Percentiles rank a stretch among this genome's conserved stretches.
phyloP scores from a whole-genome alignment of 2,797 vertebrate species.

The Sciurus carolinensis region DNA sequence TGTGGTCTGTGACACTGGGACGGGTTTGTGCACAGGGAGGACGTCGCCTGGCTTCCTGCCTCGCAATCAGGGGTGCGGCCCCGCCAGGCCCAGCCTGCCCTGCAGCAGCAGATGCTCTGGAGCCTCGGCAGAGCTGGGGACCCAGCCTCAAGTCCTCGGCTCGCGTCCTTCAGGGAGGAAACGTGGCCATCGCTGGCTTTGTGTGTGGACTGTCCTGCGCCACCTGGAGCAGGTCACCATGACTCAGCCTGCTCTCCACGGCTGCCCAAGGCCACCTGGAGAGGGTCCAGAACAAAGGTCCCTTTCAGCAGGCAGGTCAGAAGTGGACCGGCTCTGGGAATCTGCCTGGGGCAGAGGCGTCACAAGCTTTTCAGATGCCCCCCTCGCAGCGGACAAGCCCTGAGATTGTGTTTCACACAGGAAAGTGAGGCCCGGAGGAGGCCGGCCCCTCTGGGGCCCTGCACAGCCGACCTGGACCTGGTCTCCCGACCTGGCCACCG shows the following conservation, averaged over 20 bases:
- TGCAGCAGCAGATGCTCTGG: accelerated
- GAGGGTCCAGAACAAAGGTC: neutral
- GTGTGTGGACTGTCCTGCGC: accelerated
- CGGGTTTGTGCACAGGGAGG: accelerated
- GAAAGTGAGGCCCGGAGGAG: neutral
- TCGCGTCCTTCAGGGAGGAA: neutral
- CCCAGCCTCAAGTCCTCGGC: accelerated
- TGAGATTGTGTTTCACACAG: accelerated
- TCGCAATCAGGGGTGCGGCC: accelerated
- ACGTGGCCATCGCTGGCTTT: accelerated
- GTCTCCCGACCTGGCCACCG: accelerated
- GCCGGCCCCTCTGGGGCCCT: accelerated
- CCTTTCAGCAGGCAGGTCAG: too few species aligned
- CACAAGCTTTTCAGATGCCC: accelerated
- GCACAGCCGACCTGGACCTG: accelerated
- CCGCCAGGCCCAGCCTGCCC: too few species aligned
- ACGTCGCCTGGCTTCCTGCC: accelerated
- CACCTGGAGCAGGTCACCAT: accelerated
- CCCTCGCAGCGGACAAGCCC: accelerated
- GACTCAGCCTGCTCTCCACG: accelerated
- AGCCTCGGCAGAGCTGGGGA: accelerated
- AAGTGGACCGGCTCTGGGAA: accelerated
- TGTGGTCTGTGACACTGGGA: accelerated
- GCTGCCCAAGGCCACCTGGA: too few species aligned
- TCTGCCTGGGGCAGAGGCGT: accelerated